A percentile compares a stretch with the other conserved stretches of the same genome.
phyloP scores from a whole-genome alignment of 1,140 invertebrate genomes.

The Wasmannia auropunctata region DNA sequence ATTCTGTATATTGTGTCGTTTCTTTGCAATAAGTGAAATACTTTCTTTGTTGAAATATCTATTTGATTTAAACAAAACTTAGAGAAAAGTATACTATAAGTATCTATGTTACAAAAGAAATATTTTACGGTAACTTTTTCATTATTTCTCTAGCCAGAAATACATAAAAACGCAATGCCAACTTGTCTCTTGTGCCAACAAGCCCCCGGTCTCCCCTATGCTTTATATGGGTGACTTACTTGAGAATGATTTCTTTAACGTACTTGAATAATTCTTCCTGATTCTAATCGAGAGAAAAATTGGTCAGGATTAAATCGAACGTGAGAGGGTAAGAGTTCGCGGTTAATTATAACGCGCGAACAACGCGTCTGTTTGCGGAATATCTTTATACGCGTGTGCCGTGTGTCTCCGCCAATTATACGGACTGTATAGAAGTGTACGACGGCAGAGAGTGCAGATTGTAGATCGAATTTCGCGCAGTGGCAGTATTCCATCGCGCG shows the following conservation, averaged over 20 bases:
- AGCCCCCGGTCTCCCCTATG: too few relatives aligned
- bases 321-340: background rate
- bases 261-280: background rate
- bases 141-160: too few relatives aligned
- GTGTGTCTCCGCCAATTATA: constrained; percentile 55
- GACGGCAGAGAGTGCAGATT: constrained; percentile 44
- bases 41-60: too few relatives aligned
- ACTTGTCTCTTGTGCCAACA: too few relatives aligned
- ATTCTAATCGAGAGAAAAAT: background rate
- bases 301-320: background rate
- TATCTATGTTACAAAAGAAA: too few relatives aligned
- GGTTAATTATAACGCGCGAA: background rate
- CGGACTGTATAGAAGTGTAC: constrained; percentile 7
- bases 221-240: background rate
- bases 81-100: too few relatives aligned
- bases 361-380: constrained; percentile 8
- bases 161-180: too few relatives aligned
- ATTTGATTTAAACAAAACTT: too few relatives aligned
- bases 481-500: constrained; percentile 63
- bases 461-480: constrained; percentile 56
- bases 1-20: too few relatives aligned
- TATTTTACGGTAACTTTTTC: too few relatives aligned
- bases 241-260: background rate
- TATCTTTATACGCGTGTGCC: background rate
- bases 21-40: too few relatives aligned